These are phyloP conservation scores for Poeciliopsis prolifica DNA, from an alignment of 2,113 vertebrate species.

Conservation along the genomic window DNA sequence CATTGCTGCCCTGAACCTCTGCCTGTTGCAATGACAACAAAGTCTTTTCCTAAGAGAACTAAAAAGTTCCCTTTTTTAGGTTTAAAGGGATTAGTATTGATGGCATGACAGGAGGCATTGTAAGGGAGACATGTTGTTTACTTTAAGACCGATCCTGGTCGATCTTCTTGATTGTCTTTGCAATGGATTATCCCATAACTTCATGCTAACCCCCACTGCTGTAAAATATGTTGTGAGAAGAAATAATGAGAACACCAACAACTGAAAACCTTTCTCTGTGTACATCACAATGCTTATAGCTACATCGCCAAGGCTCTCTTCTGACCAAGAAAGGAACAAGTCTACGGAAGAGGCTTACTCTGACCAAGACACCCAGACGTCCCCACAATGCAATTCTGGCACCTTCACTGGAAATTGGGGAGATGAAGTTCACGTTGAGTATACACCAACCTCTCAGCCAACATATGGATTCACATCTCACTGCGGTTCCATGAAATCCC, in stretches of 20 bases:
- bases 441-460: conserved; percentile 43
- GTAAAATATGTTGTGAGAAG: conserved; percentile 73
- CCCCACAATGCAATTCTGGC: conserved; percentile 52
- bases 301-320: conserved; percentile 69
- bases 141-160: conserved; percentile 80
- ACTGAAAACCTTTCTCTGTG: conserved; percentile 84
- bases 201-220: conserved; percentile 77
- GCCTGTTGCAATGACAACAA: conserved; percentile 77
- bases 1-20: conserved; percentile 62
- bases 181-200: conserved; percentile 78
- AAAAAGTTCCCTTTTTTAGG: conserved; percentile 37
- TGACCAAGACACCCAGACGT: conserved; percentile 52
- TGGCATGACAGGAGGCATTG: conserved; percentile 30
- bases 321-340: conserved; percentile 68
- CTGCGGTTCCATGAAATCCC: conserved; percentile 34
- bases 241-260: conserved; percentile 74
- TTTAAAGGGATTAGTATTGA: conserved; percentile 37
- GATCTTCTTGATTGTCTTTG: conserved; percentile 81
- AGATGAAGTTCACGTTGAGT: conserved; percentile 58
- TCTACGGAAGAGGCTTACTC: conserved; percentile 61
- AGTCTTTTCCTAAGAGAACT: conserved; percentile 56
- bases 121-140: conserved; percentile 48
- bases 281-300: conserved; percentile 82
- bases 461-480: conserved; percentile 20
- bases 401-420: conserved; percentile 30